These are phyloP conservation scores for Leptocoma aspasia DNA, from an alignment of 2,113 vertebrate genomes.

Conservation along the genomic window DNA sequence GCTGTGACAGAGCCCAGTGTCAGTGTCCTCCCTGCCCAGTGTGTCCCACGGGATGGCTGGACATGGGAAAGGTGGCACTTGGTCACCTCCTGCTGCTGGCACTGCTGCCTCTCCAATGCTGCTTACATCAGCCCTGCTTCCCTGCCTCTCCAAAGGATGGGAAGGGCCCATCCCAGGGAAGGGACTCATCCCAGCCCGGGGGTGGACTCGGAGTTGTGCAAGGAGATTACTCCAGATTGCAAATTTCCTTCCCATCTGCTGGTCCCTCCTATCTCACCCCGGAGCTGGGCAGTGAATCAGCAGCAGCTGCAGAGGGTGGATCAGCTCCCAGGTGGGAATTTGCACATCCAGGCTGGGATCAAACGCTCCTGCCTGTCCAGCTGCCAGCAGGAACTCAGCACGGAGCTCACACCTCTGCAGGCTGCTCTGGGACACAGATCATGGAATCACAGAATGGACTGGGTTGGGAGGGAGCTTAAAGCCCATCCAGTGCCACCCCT, in stretches of 20 bases:
- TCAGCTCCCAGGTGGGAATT: not conserved
- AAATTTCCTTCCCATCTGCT: not conserved
- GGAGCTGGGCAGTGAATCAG: not conserved
- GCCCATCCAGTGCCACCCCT: accelerated
- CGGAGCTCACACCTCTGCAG: not conserved
- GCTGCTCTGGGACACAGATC: not conserved
- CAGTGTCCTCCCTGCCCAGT: too few species aligned
- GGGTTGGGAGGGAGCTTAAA: not conserved
- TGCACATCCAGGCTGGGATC: not conserved
- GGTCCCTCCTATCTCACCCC: not conserved
- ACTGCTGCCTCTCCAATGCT: accelerated
- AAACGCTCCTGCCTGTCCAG: not conserved
- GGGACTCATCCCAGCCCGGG: not conserved
- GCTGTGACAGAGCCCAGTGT: not conserved
- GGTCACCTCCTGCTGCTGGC: not conserved
- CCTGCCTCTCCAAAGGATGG: not conserved
- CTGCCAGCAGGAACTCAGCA: not conserved
- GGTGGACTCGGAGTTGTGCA: not conserved
- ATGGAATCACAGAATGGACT: accelerated
- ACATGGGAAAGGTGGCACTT: accelerated
- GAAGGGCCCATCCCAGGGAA: not conserved
- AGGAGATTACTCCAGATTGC: not conserved
- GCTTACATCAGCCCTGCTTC: not conserved
- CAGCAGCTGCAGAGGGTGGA: not conserved
- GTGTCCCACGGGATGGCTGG: accelerated